A percentile compares a stretch with the other conserved stretches of the same genome.
Evolutionary conservation across 2,888 invertebrate species (phyloP).

Genomic region (Drosophila melanosoma): DNA sequence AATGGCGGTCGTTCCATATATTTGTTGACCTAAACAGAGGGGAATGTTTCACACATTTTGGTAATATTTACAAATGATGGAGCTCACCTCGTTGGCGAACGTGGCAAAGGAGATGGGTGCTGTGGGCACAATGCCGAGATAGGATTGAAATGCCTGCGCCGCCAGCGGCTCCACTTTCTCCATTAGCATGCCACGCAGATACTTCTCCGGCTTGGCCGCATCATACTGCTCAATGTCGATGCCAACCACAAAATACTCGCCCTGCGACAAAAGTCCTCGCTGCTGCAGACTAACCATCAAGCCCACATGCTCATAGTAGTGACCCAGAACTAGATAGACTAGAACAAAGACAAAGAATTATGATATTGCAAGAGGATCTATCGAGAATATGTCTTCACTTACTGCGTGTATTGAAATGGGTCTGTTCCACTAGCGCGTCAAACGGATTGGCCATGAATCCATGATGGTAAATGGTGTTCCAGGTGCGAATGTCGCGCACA

Average conservation of each 20-base stretch:
- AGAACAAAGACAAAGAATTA: not conserved
- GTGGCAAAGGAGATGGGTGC: slow-evolving; percentile 89
- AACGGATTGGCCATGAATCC: slow-evolving; percentile 95
- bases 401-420: slow-evolving; percentile 95
- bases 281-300: slow-evolving; percentile 94
- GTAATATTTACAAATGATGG: not conserved
- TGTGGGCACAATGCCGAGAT: slow-evolving; percentile 93
- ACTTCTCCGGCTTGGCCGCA: slow-evolving; percentile 90
- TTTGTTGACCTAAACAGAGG: slow-evolving; percentile 89
- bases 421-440: slow-evolving; percentile 91
- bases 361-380: rapidly evolving
- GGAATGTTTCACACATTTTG: slow-evolving; percentile 11
- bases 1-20: slow-evolving; percentile 95
- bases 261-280: slow-evolving; percentile 91
- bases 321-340: slow-evolving; percentile 97
- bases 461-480: slow-evolving; percentile 92
- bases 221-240: slow-evolving; percentile 96
- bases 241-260: slow-evolving; percentile 97
- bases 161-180: slow-evolving; percentile 87
- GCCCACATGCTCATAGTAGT: slow-evolving; percentile 95
- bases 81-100: slow-evolving; percentile 87
- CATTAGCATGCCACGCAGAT: slow-evolving; percentile 91
- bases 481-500: slow-evolving; percentile 88
- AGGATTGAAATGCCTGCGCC: slow-evolving; percentile 91
- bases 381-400: slow-evolving; percentile 84